Conservation (phyloP, 2,797 vertebrate genomes). For the Synanceia verrucosa region DNA sequence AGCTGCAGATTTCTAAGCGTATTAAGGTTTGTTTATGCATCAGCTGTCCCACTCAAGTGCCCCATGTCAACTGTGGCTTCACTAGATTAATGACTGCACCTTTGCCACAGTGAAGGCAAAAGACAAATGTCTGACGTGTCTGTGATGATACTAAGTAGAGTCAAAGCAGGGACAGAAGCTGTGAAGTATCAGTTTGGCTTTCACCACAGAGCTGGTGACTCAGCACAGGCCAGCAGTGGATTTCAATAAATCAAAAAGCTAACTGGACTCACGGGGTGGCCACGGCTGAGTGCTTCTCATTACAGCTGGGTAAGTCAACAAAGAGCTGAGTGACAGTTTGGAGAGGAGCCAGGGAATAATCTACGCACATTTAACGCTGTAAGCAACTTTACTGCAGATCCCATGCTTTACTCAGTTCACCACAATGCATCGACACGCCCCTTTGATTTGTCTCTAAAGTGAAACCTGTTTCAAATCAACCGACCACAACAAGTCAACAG, state of each 20-base stretch:
- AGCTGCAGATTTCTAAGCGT: neutral
- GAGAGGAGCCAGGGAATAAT: constrained; percentile 58
- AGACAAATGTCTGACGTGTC: constrained; percentile 56
- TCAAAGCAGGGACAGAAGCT: constrained; percentile 59
- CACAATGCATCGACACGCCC: constrained; percentile 34
- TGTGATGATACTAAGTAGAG: constrained; percentile 65
- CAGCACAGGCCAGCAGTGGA: constrained; percentile 72
- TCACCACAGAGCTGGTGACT: constrained; percentile 74
- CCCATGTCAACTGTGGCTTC: constrained; percentile 38
- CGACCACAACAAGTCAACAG: constrained; percentile 5
- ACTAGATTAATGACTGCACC: constrained; percentile 46
- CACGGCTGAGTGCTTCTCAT: constrained; percentile 71
- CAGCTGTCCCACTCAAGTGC: constrained; percentile 34
- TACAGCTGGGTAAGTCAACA: constrained; percentile 68
- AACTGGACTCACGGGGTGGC: constrained; percentile 73
- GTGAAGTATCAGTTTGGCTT: constrained; percentile 67
- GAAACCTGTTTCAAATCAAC: neutral
- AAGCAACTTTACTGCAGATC: constrained; percentile 60
- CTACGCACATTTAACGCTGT: constrained; percentile 47
- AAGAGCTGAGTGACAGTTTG: constrained; percentile 65
- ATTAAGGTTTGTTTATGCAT: constrained; percentile 27
- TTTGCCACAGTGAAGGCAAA: constrained; percentile 23
- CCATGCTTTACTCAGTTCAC: constrained; percentile 31
- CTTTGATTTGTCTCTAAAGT: constrained; percentile 32
- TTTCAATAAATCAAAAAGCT: constrained; percentile 82